Evolutionary conservation across 2,797 vertebrate species (phyloP), one percentile per base, ranked within the genome.

Genomic region (Gymnodraco acuticeps): DNA sequence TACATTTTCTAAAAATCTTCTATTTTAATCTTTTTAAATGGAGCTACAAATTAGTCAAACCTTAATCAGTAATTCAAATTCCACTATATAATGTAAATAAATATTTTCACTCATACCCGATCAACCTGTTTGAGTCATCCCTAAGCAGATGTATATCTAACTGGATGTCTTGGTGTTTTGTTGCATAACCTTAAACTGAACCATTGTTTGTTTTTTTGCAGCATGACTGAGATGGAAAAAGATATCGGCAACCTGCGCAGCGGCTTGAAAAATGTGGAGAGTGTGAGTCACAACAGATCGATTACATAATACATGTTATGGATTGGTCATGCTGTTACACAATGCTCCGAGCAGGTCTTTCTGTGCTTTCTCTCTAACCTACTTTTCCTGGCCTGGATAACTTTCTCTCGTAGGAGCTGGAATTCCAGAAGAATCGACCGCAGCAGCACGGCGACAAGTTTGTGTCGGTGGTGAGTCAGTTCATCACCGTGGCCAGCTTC

Each of bases 171-270:
- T 38, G 33, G 33, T 38, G 33, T 38, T 38, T 38, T 38, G 33
- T 38, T 38, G 33, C 33, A 38, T 38, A 38, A 38, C 33, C 33
- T 38, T 38, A 38, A 38, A 38, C 33, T 9, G 17, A 68, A 66
- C 65, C 2, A 65, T 42, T 19, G 8, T 3, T 53, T 65, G 42
- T 62, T 14, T n/a, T 42, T 17, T 41, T 75, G n/a, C 93, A 99
- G 98, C 91, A 98, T 99, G 98, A 98, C 96, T 0, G 98, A 99
- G 91, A 91, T 99, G 94, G 98, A 99, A 90, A 99, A 99, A 89
- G 98, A 99, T 91, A 97, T 99, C 75, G 94, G 93, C 77, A 98
- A 96, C 83, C 87, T 99, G 90, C 96, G 98, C 81, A 98, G 95
- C 0, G 98, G 97, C 78, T 91, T 99, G 87, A 98, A 95, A 90